A percentile compares a stretch with the other conserved stretches of the same genome.
Evolutionary conservation across 2,113 vertebrate species (phyloP).

Genomic region (Myanophis thanlyinensis): DNA sequence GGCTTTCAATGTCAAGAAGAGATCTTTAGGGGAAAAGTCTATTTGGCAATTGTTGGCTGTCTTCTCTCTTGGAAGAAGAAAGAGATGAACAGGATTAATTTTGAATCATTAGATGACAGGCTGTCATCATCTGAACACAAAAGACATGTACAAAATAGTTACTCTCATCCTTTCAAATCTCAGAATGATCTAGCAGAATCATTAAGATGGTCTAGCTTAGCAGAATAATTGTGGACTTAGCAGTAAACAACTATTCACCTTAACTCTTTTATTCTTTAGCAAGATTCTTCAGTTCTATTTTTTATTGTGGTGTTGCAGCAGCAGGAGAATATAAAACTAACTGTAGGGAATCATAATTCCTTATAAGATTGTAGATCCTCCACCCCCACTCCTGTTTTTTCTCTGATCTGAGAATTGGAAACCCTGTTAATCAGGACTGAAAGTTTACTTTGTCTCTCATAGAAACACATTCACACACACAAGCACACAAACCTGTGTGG

Average conservation of each 20-base stretch:
- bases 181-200: not conserved
- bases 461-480: not conserved
- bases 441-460: not conserved
- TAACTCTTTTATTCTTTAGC: not conserved
- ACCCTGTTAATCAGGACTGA: not conserved
- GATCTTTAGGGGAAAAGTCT: not conserved
- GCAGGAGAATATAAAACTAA: not conserved
- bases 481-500: not conserved
- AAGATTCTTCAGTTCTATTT: not conserved
- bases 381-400: not conserved
- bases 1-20: not conserved
- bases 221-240: not conserved
- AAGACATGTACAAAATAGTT: not conserved
- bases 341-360: not conserved
- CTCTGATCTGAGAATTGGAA: not conserved
- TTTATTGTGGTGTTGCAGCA: not conserved
- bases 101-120: not conserved
- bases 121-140: not conserved
- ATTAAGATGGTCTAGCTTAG: not conserved
- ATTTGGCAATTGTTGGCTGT: not conserved
- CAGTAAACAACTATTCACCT: not conserved
- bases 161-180: not conserved
- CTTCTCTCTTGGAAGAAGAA: not conserved
- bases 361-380: not conserved
- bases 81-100: not conserved